These are phyloP conservation scores for Zaprionus bogoriensis DNA, from an alignment of 2,888 invertebrate species.

Conservation along the genomic window DNA sequence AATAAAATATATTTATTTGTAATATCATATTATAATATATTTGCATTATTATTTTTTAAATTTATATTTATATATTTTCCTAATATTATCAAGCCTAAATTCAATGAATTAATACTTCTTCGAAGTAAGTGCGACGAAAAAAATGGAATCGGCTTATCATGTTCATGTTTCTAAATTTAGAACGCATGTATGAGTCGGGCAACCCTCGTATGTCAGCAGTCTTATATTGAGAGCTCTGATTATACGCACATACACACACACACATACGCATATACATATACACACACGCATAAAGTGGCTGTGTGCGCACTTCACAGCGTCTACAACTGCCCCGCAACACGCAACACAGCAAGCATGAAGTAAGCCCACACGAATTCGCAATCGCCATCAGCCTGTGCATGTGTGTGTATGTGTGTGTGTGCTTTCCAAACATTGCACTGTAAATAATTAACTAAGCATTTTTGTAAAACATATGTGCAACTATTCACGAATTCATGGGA, in stretches of 20 bases:
- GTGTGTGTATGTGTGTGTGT: background rate
- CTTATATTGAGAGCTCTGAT: background rate
- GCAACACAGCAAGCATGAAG: conserved; percentile 15
- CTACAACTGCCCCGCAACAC: conserved; percentile 36
- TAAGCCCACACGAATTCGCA: background rate
- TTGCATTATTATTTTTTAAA: too few relatives aligned
- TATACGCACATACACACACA: background rate
- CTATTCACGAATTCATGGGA: conserved; percentile 9
- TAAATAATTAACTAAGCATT: conserved; percentile 48
- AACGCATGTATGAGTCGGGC: background rate
- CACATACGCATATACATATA: background rate
- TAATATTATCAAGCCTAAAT: too few relatives aligned
- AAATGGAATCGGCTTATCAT: background rate
- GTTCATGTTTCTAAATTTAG: background rate
- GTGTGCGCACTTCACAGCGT: conserved; percentile 41
- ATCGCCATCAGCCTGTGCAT: background rate
- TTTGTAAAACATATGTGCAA: conserved; percentile 43
- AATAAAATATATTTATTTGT: too few relatives aligned
- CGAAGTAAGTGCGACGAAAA: background rate
- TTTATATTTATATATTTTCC: too few relatives aligned
- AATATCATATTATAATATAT: too few relatives aligned
- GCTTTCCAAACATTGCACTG: conserved; percentile 36
- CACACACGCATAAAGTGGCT: conserved; percentile 15
- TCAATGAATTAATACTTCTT: too few relatives aligned
- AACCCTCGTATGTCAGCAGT: background rate